Evolutionary conservation across 1,140 invertebrate species (phyloP).

Genomic region (Caenorhabditis brenneri): DNA sequence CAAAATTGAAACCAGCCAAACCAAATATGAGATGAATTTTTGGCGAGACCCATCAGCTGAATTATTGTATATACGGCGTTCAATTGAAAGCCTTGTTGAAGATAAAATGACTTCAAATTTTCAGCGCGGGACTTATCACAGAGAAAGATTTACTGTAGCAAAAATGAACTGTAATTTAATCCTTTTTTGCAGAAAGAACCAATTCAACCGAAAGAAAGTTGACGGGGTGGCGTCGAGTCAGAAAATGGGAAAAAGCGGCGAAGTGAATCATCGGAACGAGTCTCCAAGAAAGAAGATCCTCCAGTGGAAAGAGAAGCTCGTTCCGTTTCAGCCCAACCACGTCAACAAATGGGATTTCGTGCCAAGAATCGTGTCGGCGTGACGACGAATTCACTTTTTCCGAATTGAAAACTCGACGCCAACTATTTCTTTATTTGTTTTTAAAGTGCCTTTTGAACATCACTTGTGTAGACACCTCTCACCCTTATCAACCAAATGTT

Average conservation of each 20-base stretch:
- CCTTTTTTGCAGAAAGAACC: background rate
- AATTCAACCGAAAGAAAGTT: conserved; percentile 6
- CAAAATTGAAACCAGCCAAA: too few relatives aligned
- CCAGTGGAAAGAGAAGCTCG: conserved; percentile 2
- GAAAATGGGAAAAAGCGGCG: background rate
- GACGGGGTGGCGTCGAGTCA: conserved; percentile 39
- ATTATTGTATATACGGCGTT: too few relatives aligned
- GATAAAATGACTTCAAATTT: too few relatives aligned
- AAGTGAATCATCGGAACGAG: conserved; percentile 5
- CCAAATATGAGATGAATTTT: too few relatives aligned
- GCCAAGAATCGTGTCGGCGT: conserved; percentile 6
- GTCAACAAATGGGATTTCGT: conserved; percentile 3
- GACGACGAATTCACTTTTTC: background rate
- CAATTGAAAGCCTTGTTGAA: too few relatives aligned
- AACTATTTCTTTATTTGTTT: background rate
- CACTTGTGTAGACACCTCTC: background rate
- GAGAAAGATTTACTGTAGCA: too few relatives aligned
- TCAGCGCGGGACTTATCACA: too few relatives aligned
- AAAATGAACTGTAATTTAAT: too few relatives aligned
- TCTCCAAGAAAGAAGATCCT: background rate
- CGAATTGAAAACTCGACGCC: conserved; percentile 28
- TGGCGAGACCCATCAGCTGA: too few relatives aligned
- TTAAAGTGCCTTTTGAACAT: conserved; percentile 25
- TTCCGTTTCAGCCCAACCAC: background rate
- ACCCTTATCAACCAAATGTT: background rate